Evolutionary conservation across 2,888 invertebrate species (phyloP), one percentile per base, ranked within the genome.

Genomic region (Nezara viridula): DNA sequence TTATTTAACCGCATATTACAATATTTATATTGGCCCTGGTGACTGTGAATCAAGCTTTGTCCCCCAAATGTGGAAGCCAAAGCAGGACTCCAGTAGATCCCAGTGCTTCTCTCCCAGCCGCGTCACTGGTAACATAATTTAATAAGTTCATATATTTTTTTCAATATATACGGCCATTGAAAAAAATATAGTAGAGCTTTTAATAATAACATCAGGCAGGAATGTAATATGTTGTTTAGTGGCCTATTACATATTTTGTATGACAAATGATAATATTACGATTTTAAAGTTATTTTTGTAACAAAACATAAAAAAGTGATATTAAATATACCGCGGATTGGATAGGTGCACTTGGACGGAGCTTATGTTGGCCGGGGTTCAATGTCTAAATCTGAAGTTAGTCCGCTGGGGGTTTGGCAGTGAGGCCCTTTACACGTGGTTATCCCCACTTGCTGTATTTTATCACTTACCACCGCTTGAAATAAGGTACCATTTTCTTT

Each of bases 321-420:
- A 66, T 60, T 27, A 60, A 27, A 60, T 66, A 66, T 66, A 66
- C 16, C 5, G 27, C 6, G 27, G 66, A 66, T 66, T 32, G 32
- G 32, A 66, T 32, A 66, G 81, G 19, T 81, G 81, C 44, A 81
- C 81, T 81, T 81, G 81, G 81, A 81, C 44, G 40, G 44, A 44
- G 40, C 44, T 40, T 81, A 81, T 40, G 12, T 81, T 81, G 81
- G 81, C 81, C 10, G n/a, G 21, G 12, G 40, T 44, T 81, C 81
- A 81, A 81, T 44, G 44, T 81, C 81, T 81, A 81, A 81, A 81
- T 81, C 12, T 81, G 81, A 81, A 44, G 12, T 44, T 81, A 44
- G 40, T 81, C n/a, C 24, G 81, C 81, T 44, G 44, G 81, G 66
- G 32, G 66, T 66, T 66, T 66, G 66, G 66, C 66, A 66, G 66